A percentile compares a stretch with the other conserved stretches of the same genome.
Evolutionary conservation across 2,888 invertebrate genomes (phyloP).

Genomic region (Tetanocera ferruginea): DNA sequence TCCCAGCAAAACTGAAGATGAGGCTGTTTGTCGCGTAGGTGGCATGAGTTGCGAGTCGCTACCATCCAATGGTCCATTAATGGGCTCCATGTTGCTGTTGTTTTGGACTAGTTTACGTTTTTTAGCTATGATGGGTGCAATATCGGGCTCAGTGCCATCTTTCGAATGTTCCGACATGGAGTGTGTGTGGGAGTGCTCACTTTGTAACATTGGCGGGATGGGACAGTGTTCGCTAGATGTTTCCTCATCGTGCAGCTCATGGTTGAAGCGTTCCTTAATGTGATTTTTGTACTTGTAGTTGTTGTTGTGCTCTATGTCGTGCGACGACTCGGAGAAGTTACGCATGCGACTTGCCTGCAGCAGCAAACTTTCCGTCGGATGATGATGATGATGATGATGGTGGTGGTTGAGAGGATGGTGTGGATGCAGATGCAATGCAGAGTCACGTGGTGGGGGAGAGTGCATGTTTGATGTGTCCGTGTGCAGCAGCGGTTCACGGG

Average conservation of each 20-base stretch:
- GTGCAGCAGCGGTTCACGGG: constrained; percentile 64
- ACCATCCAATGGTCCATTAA: constrained; percentile 41
- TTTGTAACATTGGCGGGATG: constrained; percentile 61
- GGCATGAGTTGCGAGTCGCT: constrained; percentile 43
- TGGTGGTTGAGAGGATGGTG: constrained; percentile 50
- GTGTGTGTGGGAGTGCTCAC: constrained; percentile 65
- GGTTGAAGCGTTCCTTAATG: constrained; percentile 88
- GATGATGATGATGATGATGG: constrained; percentile 56
- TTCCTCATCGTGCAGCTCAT: constrained; percentile 70
- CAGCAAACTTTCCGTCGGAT: constrained; percentile 61
- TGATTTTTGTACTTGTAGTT: constrained; percentile 95
- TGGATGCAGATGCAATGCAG: constrained; percentile 53
- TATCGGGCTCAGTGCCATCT: constrained; percentile 66
- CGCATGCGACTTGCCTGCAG: constrained; percentile 61
- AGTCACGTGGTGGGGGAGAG: constrained; percentile 63
- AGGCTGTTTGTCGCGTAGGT: constrained; percentile 44
- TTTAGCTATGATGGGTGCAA: constrained; percentile 66
- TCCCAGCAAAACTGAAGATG: constrained; percentile 39
- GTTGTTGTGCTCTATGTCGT: constrained; percentile 70
- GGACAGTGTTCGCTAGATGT: constrained; percentile 69
- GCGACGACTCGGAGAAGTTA: constrained; percentile 69
- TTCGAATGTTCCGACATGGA: constrained; percentile 66
- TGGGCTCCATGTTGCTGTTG: constrained; percentile 28
- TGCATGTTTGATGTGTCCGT: constrained; percentile 67
- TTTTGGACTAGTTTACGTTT: constrained; percentile 64